Conservation (phyloP, 2,888 invertebrate genomes). For the Dicranocentrus wangi region DNA sequence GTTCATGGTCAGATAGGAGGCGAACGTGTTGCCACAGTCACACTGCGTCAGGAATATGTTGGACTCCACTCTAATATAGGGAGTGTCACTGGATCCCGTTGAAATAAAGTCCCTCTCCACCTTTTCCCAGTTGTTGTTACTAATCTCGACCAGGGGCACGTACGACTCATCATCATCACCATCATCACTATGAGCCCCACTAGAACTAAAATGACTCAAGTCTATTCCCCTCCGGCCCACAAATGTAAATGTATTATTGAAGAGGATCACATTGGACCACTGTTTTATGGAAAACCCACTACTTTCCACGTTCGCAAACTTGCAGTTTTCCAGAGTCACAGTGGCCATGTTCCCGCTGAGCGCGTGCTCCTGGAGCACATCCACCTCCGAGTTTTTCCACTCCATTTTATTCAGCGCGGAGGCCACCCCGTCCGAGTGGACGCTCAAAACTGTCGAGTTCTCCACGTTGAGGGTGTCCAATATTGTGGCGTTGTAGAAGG, state of each 20-base stretch:
- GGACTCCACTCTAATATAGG: conserved; percentile 60
- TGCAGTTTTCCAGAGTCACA: conserved; percentile 57
- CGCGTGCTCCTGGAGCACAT: conserved; percentile 58
- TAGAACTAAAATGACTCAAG: conserved; percentile 73
- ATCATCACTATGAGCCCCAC: neutral
- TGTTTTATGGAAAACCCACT: conserved; percentile 81
- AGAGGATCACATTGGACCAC: conserved; percentile 81
- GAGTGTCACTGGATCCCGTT: conserved; percentile 62
- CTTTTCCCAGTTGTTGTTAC: conserved; percentile 79
- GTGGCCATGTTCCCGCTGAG: conserved; percentile 64
- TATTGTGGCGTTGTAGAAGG: conserved; percentile 77
- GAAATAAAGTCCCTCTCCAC: conserved; percentile 69
- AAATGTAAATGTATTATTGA: conserved; percentile 80
- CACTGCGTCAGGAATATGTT: conserved; percentile 69
- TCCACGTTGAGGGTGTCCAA: conserved; percentile 75
- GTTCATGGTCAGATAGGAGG: conserved; percentile 58
- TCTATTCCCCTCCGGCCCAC: conserved; percentile 78
- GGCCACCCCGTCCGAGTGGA: conserved; percentile 64
- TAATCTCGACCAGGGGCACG: conserved; percentile 76
- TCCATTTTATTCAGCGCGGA: conserved; percentile 68
- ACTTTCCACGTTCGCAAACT: conserved; percentile 79
- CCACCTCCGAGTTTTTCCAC: conserved; percentile 63
- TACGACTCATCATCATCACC: conserved; percentile 72
- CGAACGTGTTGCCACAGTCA: conserved; percentile 63
- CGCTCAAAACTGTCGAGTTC: conserved; percentile 53